These are phyloP conservation scores for Plemyria rubiginata DNA, from an alignment of 2,888 invertebrate genomes.

Conservation along the genomic window DNA sequence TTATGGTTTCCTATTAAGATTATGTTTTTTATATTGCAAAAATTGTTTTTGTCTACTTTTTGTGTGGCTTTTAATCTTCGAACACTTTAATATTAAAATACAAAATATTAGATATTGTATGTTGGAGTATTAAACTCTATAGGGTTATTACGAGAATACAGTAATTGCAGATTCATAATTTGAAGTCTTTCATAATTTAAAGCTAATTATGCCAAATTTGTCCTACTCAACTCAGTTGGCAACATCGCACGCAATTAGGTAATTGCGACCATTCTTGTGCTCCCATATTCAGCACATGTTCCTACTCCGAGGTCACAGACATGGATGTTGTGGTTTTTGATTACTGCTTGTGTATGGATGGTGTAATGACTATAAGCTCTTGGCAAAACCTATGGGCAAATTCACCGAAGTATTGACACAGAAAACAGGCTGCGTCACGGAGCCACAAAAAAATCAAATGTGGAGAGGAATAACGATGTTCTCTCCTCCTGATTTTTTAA, in stretches of 20 bases:
- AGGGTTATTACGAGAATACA: no score
- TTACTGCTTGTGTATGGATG: conserved; percentile 60
- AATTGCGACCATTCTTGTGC: conserved; percentile 68
- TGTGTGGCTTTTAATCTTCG: no score
- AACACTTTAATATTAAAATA: no score
- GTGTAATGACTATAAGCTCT: conserved; percentile 61
- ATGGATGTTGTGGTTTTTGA: conserved; percentile 75
- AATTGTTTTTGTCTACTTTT: no score
- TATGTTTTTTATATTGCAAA: no score
- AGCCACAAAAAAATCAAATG: background rate
- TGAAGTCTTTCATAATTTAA: no score
- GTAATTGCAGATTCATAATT: no score
- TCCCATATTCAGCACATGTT: conserved; percentile 76
- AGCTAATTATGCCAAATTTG: background rate
- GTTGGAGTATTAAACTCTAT: no score
- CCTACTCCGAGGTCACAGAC: conserved; percentile 64
- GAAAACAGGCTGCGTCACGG: background rate
- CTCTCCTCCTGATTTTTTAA: no score
- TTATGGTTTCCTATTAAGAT: no score
- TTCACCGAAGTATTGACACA: conserved; percentile 43
- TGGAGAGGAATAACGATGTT: background rate
- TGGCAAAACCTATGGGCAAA: conserved; percentile 56
- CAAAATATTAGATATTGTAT: no score
- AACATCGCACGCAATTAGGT: conserved; percentile 35
- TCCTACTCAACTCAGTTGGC: conserved; percentile 6